Base-by-base conservation (phyloP, 2,797 vertebrate species). In the Danio aesculapii region DNA sequence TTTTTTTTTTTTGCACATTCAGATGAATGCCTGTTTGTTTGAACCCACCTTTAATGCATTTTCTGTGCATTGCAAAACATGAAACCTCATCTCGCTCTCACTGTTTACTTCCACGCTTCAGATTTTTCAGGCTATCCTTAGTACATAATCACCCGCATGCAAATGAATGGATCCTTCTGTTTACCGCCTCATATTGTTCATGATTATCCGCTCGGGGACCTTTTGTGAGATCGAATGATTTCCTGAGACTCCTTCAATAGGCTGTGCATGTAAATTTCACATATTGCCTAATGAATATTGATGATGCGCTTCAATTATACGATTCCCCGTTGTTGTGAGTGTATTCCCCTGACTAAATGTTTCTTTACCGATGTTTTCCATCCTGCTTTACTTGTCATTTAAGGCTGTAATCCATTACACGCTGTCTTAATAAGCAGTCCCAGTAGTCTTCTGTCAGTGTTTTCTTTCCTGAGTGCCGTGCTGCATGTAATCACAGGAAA, bases 261-360 rank as follows among this genome's bases (percentile, higher is more conserved):
- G 83, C 44, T 81, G 77, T 76, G 30, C 63, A 70, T 85, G 67
- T 74, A 86, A 88, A 88, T 86, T 44, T 57, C 70, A 79, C 84
- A 85, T 79, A 85, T 83, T 81, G 75, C 74, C 72, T 86, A 57
- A 81, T 87, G 70, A 89, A 88, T 88, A 84, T 77, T 85, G 59
- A 88, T 82, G 66, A 70, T 30, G n/a, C 0, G 52, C 82, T 83
- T 39, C 80, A 84, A 66, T 69, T 49, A 64, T 50, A 58, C 47
- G 17, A 39, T 12, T 62, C 68, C 64, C 61, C 50, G 21, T 64
- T 30, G 39, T 59, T 79, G 59, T 74, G 69, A 70, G 75, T 69
- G 80, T 66, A 50, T 74, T 53, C 47, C 61, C 43, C 30, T 68
- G 61, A 57, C 47, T 46, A 61, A 76, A 81, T 55, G 70, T 76